Evolutionary conservation across 2,888 invertebrate genomes (phyloP).

Genomic region (Andrena fulva): DNA sequence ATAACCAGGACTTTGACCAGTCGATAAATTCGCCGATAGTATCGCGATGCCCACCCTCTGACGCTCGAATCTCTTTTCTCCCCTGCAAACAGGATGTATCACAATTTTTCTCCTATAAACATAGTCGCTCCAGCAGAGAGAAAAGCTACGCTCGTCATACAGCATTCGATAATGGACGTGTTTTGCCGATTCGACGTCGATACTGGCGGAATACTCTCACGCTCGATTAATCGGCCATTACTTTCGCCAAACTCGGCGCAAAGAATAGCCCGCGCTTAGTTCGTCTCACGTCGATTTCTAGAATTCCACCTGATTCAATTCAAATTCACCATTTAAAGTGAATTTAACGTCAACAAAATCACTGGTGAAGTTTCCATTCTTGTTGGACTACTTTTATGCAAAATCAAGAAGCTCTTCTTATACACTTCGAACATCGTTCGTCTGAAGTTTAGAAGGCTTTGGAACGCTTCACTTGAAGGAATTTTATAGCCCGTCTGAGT

Average conservation of each 20-base stretch:
- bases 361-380: not conserved
- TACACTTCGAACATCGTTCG: too few relatives aligned
- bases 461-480: not conserved
- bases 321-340: not conserved
- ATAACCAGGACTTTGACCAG: too few relatives aligned
- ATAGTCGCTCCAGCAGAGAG: not conserved
- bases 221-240: conserved; percentile 41
- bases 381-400: too few relatives aligned
- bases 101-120: conserved; percentile 21
- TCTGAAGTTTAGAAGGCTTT: not conserved
- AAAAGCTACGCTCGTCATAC: conserved; percentile 29
- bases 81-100: not conserved
- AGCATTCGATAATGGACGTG: conserved; percentile 30
- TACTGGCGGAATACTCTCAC: conserved; percentile 21
- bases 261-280: conserved; percentile 5
- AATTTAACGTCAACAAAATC: not conserved
- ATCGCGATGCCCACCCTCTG: not conserved
- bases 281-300: not conserved
- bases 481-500: not conserved
- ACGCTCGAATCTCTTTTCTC: conserved; percentile 1
- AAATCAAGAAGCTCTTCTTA: too few relatives aligned
- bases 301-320: not conserved
- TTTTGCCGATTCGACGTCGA: conserved; percentile 27
- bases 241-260: conserved; percentile 23
- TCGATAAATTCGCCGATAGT: not conserved